Evolutionary conservation across 2,888 invertebrate species (phyloP).

Genomic region (Plemyria rubiginata): DNA sequence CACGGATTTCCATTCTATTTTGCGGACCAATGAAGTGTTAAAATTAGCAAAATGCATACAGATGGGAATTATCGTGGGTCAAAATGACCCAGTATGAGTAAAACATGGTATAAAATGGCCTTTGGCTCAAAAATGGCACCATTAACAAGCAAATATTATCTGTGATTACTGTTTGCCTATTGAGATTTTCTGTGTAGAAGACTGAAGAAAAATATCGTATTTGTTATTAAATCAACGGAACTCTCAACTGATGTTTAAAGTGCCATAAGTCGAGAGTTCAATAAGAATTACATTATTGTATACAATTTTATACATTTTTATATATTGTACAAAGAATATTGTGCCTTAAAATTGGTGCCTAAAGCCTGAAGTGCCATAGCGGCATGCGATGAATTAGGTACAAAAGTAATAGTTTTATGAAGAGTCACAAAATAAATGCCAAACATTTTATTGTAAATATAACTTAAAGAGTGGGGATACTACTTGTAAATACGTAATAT

Average conservation of each 20-base stretch:
- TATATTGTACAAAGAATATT: constrained; percentile 53
- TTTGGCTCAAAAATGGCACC: constrained; percentile 64
- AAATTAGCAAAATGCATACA: background rate
- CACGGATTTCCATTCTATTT: background rate
- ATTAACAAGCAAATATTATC: constrained; percentile 61
- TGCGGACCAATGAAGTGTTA: constrained; percentile 12
- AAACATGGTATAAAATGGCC: constrained; percentile 35
- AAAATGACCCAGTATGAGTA: constrained; percentile 8
- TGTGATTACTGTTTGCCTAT: constrained; percentile 78
- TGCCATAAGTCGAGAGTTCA: constrained; percentile 74
- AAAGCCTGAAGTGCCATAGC: constrained; percentile 66
- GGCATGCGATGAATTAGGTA: constrained; percentile 67
- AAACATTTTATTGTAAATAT: constrained; percentile 73
- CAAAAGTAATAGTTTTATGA: constrained; percentile 67
- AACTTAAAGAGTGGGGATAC: constrained; percentile 60
- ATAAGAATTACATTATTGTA: constrained; percentile 48
- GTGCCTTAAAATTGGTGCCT: constrained; percentile 77
- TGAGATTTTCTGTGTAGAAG: constrained; percentile 82
- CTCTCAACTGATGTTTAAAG: constrained; percentile 62
- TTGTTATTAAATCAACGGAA: constrained; percentile 45
- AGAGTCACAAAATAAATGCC: constrained; percentile 83
- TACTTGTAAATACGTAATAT: constrained; percentile 71
- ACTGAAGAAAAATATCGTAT: constrained; percentile 66
- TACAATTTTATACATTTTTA: constrained; percentile 48
- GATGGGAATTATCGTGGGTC: background rate